Evolutionary conservation across 1,140 invertebrate species (phyloP).

Genomic region (Asobara japonica): DNA sequence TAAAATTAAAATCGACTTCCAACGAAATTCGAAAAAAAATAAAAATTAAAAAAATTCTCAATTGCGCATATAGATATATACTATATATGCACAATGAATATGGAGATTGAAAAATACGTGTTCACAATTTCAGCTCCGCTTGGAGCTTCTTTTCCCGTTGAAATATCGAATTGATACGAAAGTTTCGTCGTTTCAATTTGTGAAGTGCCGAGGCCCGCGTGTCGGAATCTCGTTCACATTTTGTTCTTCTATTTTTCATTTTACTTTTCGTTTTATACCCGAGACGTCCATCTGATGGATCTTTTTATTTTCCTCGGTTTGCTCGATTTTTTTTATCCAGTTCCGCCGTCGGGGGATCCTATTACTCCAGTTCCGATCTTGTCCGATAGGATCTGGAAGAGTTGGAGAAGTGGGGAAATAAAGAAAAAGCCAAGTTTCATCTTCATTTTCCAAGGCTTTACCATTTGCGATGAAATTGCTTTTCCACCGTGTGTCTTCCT

Average conservation of each 20-base stretch:
- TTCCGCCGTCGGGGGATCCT: slow-evolving; percentile 1
- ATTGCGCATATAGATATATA: too few relatives aligned
- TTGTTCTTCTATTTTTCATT: neutral
- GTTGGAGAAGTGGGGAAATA: neutral
- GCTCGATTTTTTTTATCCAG: neutral
- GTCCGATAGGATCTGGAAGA: slow-evolving; percentile 8
- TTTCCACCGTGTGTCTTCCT: slow-evolving; percentile 1
- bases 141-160: neutral
- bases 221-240: slow-evolving; percentile 1
- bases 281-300: slow-evolving; percentile 3
- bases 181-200: slow-evolving; percentile 13
- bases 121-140: neutral
- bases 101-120: neutral
- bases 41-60: too few relatives aligned
- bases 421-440: slow-evolving; percentile 11
- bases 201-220: slow-evolving; percentile 2
- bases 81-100: slow-evolving; percentile 11
- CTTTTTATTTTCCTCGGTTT: neutral
- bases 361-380: slow-evolving; percentile 15
- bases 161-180: slow-evolving; percentile 16
- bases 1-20: too few relatives aligned
- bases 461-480: slow-evolving; percentile 16
- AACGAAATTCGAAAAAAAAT: too few relatives aligned
- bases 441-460: slow-evolving; percentile 10
- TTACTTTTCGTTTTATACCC: slow-evolving; percentile 7